Percentiles rank a stretch among this genome's conserved stretches.
Evolutionary conservation across 2,888 invertebrate genomes (phyloP).

Genomic region (Mimas tiliae): DNA sequence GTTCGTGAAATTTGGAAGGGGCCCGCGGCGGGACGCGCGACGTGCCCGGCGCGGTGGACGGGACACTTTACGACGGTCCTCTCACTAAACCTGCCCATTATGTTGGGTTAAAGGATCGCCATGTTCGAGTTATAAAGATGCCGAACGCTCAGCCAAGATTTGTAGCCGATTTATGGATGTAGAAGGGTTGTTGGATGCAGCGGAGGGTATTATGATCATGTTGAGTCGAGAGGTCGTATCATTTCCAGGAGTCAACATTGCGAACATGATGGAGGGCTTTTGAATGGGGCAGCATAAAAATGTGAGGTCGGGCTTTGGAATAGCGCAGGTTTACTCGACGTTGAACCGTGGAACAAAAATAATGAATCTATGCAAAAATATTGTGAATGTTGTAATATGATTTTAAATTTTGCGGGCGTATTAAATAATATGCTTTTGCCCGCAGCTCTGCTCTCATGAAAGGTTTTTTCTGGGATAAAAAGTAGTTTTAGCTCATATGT

Average conservation of each 20-base stretch:
- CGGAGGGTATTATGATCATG: slow-evolving; percentile 80
- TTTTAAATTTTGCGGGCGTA: no score
- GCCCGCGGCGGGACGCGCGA: slow-evolving; percentile 52
- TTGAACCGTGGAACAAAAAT: slow-evolving; percentile 21
- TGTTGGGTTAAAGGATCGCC: slow-evolving; percentile 82
- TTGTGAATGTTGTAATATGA: background rate
- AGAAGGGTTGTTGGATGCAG: slow-evolving; percentile 80
- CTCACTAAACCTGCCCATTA: slow-evolving; percentile 82
- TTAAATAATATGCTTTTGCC: background rate
- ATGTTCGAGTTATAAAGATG: slow-evolving; percentile 81
- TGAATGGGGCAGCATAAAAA: slow-evolving; percentile 64
- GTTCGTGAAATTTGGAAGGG: slow-evolving; percentile 83
- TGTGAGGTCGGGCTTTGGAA: slow-evolving; percentile 53
- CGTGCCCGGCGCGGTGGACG: slow-evolving; percentile 51
- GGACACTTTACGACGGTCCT: slow-evolving; percentile 83
- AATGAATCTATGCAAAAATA: slow-evolving; percentile 24
- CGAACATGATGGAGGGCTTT: slow-evolving; percentile 76
- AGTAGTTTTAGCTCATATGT: no score
- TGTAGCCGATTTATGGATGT: slow-evolving; percentile 81
- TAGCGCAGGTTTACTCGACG: slow-evolving; percentile 15
- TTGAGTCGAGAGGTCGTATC: slow-evolving; percentile 79
- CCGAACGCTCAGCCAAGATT: slow-evolving; percentile 78
- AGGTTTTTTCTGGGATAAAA: no score
- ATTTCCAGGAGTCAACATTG: slow-evolving; percentile 80
- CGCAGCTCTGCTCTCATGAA: no score